Base-by-base conservation (phyloP, 2,888 invertebrate genomes). In the Desoria tigrina region DNA sequence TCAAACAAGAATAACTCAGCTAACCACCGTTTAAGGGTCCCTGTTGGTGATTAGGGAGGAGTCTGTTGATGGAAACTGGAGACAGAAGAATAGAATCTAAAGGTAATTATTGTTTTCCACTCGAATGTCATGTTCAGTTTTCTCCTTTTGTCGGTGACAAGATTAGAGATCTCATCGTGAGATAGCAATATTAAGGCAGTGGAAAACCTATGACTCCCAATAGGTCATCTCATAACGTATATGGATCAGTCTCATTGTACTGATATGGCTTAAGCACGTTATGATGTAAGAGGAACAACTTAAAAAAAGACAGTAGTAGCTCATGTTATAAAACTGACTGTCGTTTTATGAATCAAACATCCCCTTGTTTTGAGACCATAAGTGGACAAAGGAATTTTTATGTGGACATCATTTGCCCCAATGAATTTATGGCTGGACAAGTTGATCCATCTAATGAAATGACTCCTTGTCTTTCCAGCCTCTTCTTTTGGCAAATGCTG, bases 41-140 rank as follows among this genome's bases (percentile, higher is more conserved):
- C n/a, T 16, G 21, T 45, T 6, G 21, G 16, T 45, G 45, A 45
- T 45, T 16, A 45, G 45, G 45, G 45, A 18, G 45, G 45, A 21
- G 16, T 6, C n/a, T 45, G 45, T 59, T 55, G 55, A 55, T 45
- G 45, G 23, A 55, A 37, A 53, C 26, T 18, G 21, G n/a, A 37
- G 55, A 9, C 55, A 59, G 45, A 45, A 59, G 45, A 59, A 59
- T 59, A 59, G 59, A 45, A 21, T 18, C 45, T 27, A 45, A 24
- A 59, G 59, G 59, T 59, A 59, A 59, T 59, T 59, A 59, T 59
- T 59, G 59, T 59, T 59, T 59, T 59, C 45, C 49, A 18, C n/a
- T 49, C 28, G 59, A 59, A 42, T 59, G 59, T 49, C 59, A 59
- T 59, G 59, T 59, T 59, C 49, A 59, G 59, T 59, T 59, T 59